A percentile compares a stretch with the other conserved stretches of the same genome.
phyloP scores from a whole-genome alignment of 2,113 vertebrate species.

The Syngnathus floridae region DNA sequence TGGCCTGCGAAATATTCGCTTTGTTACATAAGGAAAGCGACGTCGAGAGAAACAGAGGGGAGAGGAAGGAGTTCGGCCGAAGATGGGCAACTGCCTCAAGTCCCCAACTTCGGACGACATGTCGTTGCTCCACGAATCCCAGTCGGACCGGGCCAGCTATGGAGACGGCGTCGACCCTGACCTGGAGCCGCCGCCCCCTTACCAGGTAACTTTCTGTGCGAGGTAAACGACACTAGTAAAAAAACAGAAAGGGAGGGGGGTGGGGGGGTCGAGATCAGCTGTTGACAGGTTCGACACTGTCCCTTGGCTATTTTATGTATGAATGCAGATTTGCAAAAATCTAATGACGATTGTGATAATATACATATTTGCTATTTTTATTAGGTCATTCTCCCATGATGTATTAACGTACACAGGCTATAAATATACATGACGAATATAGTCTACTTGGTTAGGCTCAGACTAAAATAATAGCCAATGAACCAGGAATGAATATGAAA shows the following conservation, averaged over 20 bases:
- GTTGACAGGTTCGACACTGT: slow-evolving; percentile 21
- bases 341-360: too few relatives aligned
- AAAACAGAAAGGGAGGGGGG: not conserved
- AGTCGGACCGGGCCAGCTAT: slow-evolving; percentile 91
- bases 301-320: slow-evolving; percentile 6
- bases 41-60: slow-evolving; percentile 8
- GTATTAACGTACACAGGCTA: too few relatives aligned
- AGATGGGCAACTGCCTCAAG: slow-evolving; percentile 94
- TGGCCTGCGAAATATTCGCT: slow-evolving; percentile 7
- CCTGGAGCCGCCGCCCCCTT: slow-evolving; percentile 92
- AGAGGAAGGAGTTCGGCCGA: slow-evolving; percentile 32
- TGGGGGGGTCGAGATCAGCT: not conserved
- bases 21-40: slow-evolving; percentile 16
- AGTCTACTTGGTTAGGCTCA: too few relatives aligned
- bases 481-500: too few relatives aligned
- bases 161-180: slow-evolving; percentile 87
- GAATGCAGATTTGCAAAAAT: not conserved
- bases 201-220: slow-evolving; percentile 76
- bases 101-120: slow-evolving; percentile 96
- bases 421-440: too few relatives aligned
- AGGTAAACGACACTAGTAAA: not conserved
- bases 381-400: too few relatives aligned
- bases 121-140: slow-evolving; percentile 92
- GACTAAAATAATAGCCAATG: too few relatives aligned
- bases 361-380: too few relatives aligned